Conservation (phyloP, 1,140 invertebrate genomes). For the Anoplolepis gracilipes region DNA sequence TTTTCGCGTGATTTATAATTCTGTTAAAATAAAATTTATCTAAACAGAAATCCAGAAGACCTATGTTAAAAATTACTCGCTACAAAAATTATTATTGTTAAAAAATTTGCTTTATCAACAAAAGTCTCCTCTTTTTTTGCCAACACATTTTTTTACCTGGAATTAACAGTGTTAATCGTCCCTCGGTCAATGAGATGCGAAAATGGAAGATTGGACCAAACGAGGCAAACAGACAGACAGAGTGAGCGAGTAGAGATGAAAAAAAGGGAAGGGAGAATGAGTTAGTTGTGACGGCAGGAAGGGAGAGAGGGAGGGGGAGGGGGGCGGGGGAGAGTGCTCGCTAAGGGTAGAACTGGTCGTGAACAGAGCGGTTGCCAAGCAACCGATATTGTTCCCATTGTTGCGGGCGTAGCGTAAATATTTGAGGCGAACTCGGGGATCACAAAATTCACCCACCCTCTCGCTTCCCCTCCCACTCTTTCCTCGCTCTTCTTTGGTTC, state of each 20-base stretch:
- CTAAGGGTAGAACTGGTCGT: constrained; percentile 41
- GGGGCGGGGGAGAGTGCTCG: constrained; percentile 26
- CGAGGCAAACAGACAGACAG: neutral
- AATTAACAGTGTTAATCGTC: constrained; percentile 47
- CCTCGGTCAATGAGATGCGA: neutral
- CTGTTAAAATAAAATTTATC: neutral
- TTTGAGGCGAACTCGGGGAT: constrained; percentile 45
- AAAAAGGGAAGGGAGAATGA: constrained; percentile 9
- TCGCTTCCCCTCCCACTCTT: neutral
- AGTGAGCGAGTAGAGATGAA: neutral
- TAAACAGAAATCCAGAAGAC: neutral
- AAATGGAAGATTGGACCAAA: constrained; percentile 1
- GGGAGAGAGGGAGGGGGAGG: neutral
- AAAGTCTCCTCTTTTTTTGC: neutral
- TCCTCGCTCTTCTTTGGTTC: constrained; percentile 21
- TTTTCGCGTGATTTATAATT: no score
- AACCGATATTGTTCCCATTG: constrained; percentile 73
- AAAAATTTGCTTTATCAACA: neutral
- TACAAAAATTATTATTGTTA: neutral
- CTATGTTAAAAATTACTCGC: neutral
- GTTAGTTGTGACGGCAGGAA: neutral
- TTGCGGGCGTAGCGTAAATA: constrained; percentile 66
- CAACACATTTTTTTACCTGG: constrained; percentile 50
- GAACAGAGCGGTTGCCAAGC: constrained; percentile 66
- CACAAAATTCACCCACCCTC: constrained; percentile 17